Evolutionary conservation across 2,113 vertebrate genomes (phyloP).

Genomic region (Microcebus ravelobensis): DNA sequence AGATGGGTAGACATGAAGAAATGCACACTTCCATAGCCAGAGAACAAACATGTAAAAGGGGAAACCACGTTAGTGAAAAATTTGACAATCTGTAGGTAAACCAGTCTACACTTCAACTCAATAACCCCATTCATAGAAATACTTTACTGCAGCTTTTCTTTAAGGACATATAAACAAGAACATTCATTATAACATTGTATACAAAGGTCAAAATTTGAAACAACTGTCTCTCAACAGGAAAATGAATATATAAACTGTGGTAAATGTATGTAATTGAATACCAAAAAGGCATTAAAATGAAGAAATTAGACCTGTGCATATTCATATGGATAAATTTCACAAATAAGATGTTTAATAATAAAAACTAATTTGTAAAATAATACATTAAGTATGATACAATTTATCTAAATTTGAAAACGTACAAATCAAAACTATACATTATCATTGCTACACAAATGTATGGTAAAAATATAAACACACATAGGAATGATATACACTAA

Average conservation of each 20-base stretch:
- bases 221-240: not conserved
- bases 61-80: not conserved
- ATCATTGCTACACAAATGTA: not conserved
- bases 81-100: not conserved
- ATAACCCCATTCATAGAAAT: not conserved
- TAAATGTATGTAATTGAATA: not conserved
- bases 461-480: not conserved
- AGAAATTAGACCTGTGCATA: not conserved
- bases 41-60: not conserved
- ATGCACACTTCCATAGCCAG: not conserved
- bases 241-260: not conserved
- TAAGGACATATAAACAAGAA: not conserved
- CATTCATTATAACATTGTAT: not conserved
- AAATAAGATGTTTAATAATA: not conserved
- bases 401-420: not conserved
- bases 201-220: not conserved
- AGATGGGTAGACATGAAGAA: not conserved
- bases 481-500: not conserved
- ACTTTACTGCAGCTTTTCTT: not conserved
- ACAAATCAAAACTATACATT: not conserved
- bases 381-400: not conserved
- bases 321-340: not conserved
- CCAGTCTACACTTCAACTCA: not conserved
- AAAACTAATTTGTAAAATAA: not conserved
- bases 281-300: not conserved